These are phyloP conservation scores for Ischnura elegans DNA, from an alignment of 2,888 invertebrate genomes.

Conservation along the genomic window DNA sequence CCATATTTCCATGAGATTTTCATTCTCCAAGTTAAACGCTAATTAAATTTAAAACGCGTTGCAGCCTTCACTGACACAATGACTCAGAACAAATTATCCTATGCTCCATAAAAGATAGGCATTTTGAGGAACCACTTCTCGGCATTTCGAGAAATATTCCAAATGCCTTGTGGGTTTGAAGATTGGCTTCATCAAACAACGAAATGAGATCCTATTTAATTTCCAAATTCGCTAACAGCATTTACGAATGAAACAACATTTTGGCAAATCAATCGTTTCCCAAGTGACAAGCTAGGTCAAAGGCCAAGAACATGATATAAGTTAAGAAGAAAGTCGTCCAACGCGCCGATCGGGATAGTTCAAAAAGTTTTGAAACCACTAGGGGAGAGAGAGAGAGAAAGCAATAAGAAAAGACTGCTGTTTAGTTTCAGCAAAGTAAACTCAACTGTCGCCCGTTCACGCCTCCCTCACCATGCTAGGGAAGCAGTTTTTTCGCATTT, in stretches of 20 bases:
- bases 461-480: neutral
- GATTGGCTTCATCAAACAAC: too few relatives aligned
- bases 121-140: too few relatives aligned
- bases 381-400: neutral
- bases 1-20: too few relatives aligned
- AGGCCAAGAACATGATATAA: neutral
- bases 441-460: neutral
- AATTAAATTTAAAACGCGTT: too few relatives aligned
- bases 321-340: neutral
- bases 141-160: too few relatives aligned
- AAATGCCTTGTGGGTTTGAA: too few relatives aligned
- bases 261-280: neutral
- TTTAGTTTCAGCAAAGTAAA: neutral
- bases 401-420: neutral
- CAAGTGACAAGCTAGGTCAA: neutral
- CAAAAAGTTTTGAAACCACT: neutral
- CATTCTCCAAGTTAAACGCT: too few relatives aligned
- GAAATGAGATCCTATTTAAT: neutral
- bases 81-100: too few relatives aligned
- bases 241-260: neutral
- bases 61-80: too few relatives aligned
- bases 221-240: neutral
- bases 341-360: neutral
- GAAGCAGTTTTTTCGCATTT: neutral
- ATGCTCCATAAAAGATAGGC: too few relatives aligned